Base-by-base conservation (phyloP, 2,888 invertebrate species). In the Apomyelois bistriatella region DNA sequence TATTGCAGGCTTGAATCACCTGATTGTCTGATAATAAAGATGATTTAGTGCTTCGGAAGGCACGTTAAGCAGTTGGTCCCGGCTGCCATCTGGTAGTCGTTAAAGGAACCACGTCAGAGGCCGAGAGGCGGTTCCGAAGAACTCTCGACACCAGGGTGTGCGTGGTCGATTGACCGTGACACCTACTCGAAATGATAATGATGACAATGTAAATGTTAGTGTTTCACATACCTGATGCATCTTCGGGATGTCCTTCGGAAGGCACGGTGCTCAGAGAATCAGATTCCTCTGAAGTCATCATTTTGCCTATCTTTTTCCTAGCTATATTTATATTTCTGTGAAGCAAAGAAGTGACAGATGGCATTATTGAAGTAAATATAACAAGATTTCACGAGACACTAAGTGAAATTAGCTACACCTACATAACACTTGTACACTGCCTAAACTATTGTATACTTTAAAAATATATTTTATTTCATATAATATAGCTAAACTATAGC, bases 251-350 rank as follows among this genome's bases (percentile, higher is more conserved):
- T 37, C 79, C 78, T 32, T 89, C 88, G 6, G 85, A 82, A 38
- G 80, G 80, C n/a, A 82, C 70, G 1, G 78, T 81, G 68, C 77
- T 85, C 58, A 83, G 56, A 1, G 83, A 81, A 61, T 88, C 88
- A 1, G 84, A 74, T 64, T 88, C 88, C 55, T 88, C 89, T 16
- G 87, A 79, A 49, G 73, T 80, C 72, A 86, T 85, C 83, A 83
- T 87, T 59, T 64, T 72, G 58, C 54, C 57, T 53, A 55, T 62
- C 37, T 52, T 59, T 58, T 62, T 58, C 58, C 58, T 55, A 53
- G 8, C 52, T 54, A 53, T 58, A 50, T 54, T 58, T 64, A 56
- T 59, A 58, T 55, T 49, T 64, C 66, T 67, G 63, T 53, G 61
- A 66, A 60, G 37, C 51, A 62, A 66, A 60, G 28, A 40, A 50